Percentiles rank a stretch among this genome's conserved stretches.
These are phyloP conservation scores for Lepidurus arcticus DNA, from an alignment of 1,140 invertebrate genomes.

Conservation along the genomic window DNA sequence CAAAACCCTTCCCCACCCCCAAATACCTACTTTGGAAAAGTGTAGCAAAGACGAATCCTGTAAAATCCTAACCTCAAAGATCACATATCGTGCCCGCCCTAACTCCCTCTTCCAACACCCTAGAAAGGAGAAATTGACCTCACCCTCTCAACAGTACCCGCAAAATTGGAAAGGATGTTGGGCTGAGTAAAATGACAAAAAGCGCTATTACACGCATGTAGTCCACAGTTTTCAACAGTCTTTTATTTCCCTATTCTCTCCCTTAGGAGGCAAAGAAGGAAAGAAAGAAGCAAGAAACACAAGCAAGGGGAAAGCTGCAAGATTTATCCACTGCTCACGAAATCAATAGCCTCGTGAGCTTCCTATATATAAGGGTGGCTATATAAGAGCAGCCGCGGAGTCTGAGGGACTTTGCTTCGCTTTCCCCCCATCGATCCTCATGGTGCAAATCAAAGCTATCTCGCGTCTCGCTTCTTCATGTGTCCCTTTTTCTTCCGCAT, in stretches of 20 bases:
- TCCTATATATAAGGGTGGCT: slow-evolving; percentile 15
- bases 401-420: background rate
- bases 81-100: slow-evolving; percentile 7
- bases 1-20: background rate
- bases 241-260: background rate
- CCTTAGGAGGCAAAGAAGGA: background rate
- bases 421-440: slow-evolving; percentile 1
- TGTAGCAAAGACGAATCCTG: background rate
- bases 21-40: slow-evolving; percentile 10
- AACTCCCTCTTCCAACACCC: background rate
- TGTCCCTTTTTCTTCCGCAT: background rate
- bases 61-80: background rate
- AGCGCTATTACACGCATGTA: slow-evolving; percentile 12
- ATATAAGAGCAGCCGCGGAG: slow-evolving; percentile 20
- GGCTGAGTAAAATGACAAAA: slow-evolving; percentile 13
- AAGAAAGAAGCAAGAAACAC: background rate
- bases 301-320: background rate
- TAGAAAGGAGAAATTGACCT: background rate
- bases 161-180: slow-evolving; percentile 5
- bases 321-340: slow-evolving; percentile 14
- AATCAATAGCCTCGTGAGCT: slow-evolving; percentile 21
- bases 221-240: background rate
- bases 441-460: background rate
- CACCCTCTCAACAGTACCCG: background rate
- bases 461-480: background rate